These are phyloP conservation scores for Harpalus rubripes DNA, from an alignment of 2,888 invertebrate genomes.

Conservation along the genomic window DNA sequence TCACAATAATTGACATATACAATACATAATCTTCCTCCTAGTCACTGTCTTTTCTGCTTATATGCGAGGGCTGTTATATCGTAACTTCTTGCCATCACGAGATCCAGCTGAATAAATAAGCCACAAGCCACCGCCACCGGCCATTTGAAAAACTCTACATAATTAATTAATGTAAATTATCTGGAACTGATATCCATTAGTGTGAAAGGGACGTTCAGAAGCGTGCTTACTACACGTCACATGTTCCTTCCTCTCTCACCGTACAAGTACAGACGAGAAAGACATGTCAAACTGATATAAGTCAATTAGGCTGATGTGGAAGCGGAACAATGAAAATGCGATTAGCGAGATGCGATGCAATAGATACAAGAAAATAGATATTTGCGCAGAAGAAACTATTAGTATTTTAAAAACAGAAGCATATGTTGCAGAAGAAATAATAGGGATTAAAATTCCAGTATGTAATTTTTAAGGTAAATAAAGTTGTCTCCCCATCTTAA, in stretches of 20 bases:
- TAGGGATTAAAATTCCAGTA: too few species aligned
- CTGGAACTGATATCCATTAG: conserved; percentile 61
- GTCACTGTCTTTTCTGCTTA: too few species aligned
- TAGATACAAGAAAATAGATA: too few species aligned
- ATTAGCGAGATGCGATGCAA: conserved; percentile 25
- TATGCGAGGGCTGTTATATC: conserved; percentile 20
- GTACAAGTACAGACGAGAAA: not conserved
- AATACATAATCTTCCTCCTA: too few species aligned
- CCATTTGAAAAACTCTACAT: conserved; percentile 59
- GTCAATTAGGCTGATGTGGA: conserved; percentile 35
- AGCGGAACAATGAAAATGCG: conserved; percentile 37
- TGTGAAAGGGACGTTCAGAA: conserved; percentile 57
- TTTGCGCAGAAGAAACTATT: too few species aligned
- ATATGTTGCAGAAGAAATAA: too few species aligned
- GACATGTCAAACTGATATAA: conserved; percentile 5
- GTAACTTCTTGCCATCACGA: conserved; percentile 37
- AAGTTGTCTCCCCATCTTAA: too few species aligned
- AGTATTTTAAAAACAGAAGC: too few species aligned
- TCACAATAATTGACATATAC: too few species aligned
- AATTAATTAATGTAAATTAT: conserved; percentile 63
- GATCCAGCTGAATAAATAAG: conserved; percentile 60
- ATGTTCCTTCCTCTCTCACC: not conserved
- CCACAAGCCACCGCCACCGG: conserved; percentile 62
- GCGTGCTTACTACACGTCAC: conserved; percentile 33
- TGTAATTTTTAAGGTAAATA: too few species aligned